Conservation (phyloP, 1,140 invertebrate species). For the Spodoptera litura region DNA sequence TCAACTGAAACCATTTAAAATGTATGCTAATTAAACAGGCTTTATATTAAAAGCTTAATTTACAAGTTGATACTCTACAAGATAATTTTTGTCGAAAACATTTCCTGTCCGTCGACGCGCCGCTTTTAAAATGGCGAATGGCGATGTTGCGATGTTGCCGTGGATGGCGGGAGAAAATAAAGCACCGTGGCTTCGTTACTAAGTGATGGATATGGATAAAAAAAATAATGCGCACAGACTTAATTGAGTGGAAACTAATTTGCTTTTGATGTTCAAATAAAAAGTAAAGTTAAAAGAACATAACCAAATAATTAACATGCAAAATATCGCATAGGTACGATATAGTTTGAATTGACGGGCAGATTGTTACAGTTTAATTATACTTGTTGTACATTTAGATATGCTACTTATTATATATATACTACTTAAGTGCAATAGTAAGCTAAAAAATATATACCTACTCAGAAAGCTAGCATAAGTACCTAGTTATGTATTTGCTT, state of each 20-base stretch:
- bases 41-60: conserved; percentile 28
- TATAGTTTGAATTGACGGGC: no score
- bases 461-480: no score
- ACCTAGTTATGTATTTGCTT: background rate
- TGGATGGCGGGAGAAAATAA: conserved; percentile 29
- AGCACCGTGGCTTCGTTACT: conserved; percentile 33
- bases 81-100: conserved; percentile 41
- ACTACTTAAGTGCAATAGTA: no score
- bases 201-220: conserved; percentile 36
- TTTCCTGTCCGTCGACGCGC: conserved; percentile 24
- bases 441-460: no score
- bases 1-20: conserved; percentile 7
- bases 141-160: conserved; percentile 5
- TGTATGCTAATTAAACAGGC: conserved; percentile 32
- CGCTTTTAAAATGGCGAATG: conserved; percentile 30
- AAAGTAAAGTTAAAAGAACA: conserved; percentile 20
- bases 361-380: no score
- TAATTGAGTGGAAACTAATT: conserved; percentile 41
- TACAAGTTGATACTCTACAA: conserved; percentile 1
- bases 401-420: no score
- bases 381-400: no score
- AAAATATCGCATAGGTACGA: no score
- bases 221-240: conserved; percentile 30
- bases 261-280: conserved; percentile 35
- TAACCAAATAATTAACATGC: conserved; percentile 3